These are phyloP conservation scores for Lepidocyrtinus sp. DNA, from an alignment of 2,888 invertebrate genomes.

Conservation along the genomic window DNA sequence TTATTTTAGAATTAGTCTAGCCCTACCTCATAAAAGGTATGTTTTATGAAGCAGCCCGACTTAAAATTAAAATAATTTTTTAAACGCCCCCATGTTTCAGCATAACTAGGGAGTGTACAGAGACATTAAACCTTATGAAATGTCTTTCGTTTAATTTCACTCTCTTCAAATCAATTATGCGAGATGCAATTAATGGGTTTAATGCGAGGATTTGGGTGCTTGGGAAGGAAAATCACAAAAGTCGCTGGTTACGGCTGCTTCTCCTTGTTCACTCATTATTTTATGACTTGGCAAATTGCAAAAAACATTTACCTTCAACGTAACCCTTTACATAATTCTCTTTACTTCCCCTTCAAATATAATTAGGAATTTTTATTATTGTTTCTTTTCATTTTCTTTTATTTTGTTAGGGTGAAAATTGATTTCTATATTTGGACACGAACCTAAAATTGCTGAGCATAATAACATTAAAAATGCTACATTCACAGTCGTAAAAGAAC, in stretches of 20 bases:
- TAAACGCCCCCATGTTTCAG: no score
- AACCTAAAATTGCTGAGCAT: slow-evolving; percentile 13
- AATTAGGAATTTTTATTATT: slow-evolving; percentile 14
- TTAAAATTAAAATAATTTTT: no score
- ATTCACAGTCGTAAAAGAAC: no score
- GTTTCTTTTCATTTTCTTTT: slow-evolving; percentile 13
- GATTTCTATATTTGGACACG: slow-evolving; percentile 51
- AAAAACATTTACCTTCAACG: background rate
- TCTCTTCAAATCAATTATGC: background rate
- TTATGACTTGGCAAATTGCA: background rate
- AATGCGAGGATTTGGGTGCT: background rate
- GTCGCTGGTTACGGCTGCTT: background rate
- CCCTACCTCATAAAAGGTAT: no score
- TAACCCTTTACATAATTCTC: background rate
- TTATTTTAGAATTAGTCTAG: no score
- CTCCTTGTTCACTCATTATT: background rate
- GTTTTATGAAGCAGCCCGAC: no score
- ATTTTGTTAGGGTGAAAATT: slow-evolving; percentile 33
- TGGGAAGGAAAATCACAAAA: background rate
- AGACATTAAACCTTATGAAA: no score
- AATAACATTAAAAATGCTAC: no score
- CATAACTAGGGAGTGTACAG: no score
- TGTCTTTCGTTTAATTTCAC: no score
- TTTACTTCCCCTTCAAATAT: background rate
- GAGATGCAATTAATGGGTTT: background rate